Evolutionary conservation across 2,888 invertebrate species (phyloP).

Genomic region (Scaptomyza flava): DNA sequence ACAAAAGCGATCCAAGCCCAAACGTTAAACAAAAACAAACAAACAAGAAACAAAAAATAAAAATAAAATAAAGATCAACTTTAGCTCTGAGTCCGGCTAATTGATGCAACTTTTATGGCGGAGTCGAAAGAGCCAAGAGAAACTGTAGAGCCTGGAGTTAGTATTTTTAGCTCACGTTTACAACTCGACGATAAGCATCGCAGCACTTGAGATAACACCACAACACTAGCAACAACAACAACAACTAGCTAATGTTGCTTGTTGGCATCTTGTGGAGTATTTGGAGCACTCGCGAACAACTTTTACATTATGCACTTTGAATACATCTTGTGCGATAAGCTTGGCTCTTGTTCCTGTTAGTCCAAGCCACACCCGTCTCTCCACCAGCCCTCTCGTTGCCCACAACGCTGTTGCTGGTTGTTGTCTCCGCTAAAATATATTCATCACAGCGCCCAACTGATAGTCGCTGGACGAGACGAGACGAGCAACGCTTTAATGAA

Average conservation of each 20-base stretch:
- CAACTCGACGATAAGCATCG: constrained; percentile 71
- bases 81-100: constrained; percentile 65
- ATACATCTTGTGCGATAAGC: constrained; percentile 76
- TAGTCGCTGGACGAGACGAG: constrained; percentile 44
- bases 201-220: constrained; percentile 74
- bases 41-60: constrained; percentile 15
- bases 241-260: constrained; percentile 20
- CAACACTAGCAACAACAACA: constrained; percentile 32
- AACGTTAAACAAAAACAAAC: constrained; percentile 19
- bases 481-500: constrained; percentile 66
- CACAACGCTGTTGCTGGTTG: constrained; percentile 37
- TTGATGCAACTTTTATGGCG: constrained; percentile 73
- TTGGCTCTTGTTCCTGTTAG: constrained; percentile 50
- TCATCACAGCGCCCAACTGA: constrained; percentile 65
- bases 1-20: constrained; percentile 57
- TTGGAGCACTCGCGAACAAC: constrained; percentile 74
- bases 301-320: constrained; percentile 77
- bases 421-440: constrained; percentile 72
- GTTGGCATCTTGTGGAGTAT: constrained; percentile 63
- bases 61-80: constrained; percentile 32
- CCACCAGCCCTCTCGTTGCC: no score
- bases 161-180: constrained; percentile 77
- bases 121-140: constrained; percentile 36
- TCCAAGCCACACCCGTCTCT: background rate
- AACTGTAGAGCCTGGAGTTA: constrained; percentile 36